These are phyloP conservation scores for Scaptomyza flava DNA, from an alignment of 2,888 invertebrate genomes.

Conservation along the genomic window DNA sequence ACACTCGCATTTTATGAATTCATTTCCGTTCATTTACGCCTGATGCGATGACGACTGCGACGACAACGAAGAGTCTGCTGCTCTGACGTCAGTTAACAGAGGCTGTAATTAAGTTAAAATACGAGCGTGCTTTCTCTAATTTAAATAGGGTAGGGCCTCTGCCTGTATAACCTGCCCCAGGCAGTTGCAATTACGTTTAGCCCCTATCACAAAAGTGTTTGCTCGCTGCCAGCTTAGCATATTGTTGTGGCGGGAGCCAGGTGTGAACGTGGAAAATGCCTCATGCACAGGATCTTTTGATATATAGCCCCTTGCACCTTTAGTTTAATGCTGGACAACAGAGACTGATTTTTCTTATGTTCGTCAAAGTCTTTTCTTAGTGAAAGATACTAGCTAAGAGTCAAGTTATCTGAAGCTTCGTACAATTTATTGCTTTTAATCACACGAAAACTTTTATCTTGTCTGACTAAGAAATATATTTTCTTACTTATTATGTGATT, in stretches of 20 bases:
- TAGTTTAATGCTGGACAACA: background rate
- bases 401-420: too few species aligned
- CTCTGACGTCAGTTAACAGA: slow-evolving; percentile 56
- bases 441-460: too few species aligned
- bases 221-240: slow-evolving; percentile 6
- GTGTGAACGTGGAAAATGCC: slow-evolving; percentile 17
- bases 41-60: slow-evolving; percentile 62
- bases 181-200: slow-evolving; percentile 12
- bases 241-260: slow-evolving; percentile 19
- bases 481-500: too few species aligned
- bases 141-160: slow-evolving; percentile 23
- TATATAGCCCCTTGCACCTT: too few species aligned
- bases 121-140: slow-evolving; percentile 33
- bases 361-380: too few species aligned
- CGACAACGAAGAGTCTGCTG: slow-evolving; percentile 15
- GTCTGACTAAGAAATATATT: too few species aligned
- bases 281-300: background rate
- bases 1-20: slow-evolving; percentile 77
- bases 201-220: slow-evolving; percentile 21
- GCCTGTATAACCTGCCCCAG: slow-evolving; percentile 5
- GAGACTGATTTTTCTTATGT: background rate
- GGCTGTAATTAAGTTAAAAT: slow-evolving; percentile 74
- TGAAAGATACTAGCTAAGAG: too few species aligned
- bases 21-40: slow-evolving; percentile 80
- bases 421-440: too few species aligned